Conservation (phyloP, 2,797 vertebrate species). For the Tragelaphus oryx region DNA sequence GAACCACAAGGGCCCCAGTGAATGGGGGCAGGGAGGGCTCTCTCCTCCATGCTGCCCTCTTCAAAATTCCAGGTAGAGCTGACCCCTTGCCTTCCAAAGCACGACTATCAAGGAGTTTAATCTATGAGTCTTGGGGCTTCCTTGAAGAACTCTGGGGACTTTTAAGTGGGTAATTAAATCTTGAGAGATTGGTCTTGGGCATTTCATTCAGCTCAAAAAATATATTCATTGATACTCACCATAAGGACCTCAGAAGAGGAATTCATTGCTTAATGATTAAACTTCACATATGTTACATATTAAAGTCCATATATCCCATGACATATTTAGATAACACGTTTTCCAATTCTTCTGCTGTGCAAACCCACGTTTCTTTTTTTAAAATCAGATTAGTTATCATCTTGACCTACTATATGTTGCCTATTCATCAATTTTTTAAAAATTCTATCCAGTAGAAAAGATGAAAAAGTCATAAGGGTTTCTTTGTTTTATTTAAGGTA, state of each 20-base stretch:
- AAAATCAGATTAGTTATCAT: slow-evolving; percentile 70
- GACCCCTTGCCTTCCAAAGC: background rate
- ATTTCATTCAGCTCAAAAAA: slow-evolving; percentile 68
- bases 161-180: slow-evolving; percentile 74
- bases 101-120: slow-evolving; percentile 26
- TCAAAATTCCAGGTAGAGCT: background rate
- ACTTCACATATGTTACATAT: slow-evolving; percentile 71
- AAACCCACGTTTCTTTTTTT: slow-evolving; percentile 59
- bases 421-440: slow-evolving; percentile 47
- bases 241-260: slow-evolving; percentile 55
- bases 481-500: slow-evolving; percentile 37
- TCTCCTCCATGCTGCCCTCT: background rate
- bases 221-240: slow-evolving; percentile 71
- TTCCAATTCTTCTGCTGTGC: slow-evolving; percentile 60
- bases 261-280: slow-evolving; percentile 71
- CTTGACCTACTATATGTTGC: slow-evolving; percentile 64
- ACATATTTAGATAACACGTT: slow-evolving; percentile 76
- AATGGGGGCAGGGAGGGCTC: background rate
- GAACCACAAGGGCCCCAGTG: background rate
- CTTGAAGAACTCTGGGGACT: slow-evolving; percentile 43
- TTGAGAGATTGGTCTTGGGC: slow-evolving; percentile 57
- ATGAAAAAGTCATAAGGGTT: slow-evolving; percentile 26
- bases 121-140: slow-evolving; percentile 22
- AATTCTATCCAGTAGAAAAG: slow-evolving; percentile 28
- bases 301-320: slow-evolving; percentile 65